These are phyloP conservation scores for Petromus typicus DNA, from an alignment of 2,113 vertebrate genomes.

Conservation along the genomic window DNA sequence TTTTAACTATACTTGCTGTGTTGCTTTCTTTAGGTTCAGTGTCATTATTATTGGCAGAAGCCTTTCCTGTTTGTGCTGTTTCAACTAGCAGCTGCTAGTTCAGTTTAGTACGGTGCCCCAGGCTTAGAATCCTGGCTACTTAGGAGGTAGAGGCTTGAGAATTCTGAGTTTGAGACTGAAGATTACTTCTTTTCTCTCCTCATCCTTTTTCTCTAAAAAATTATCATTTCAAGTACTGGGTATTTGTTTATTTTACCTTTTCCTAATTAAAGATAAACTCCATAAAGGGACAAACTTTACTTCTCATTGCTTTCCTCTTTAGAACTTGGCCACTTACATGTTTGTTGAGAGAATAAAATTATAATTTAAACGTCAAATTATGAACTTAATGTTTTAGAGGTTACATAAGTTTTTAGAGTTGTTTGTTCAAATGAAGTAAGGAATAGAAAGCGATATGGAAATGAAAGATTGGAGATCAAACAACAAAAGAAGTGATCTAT, in stretches of 20 bases:
- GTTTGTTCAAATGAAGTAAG: neutral
- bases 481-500: neutral
- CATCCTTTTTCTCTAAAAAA: neutral
- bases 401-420: neutral
- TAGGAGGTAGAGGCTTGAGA: neutral
- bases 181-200: neutral
- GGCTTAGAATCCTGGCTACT: neutral
- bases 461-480: neutral
- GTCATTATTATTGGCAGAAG: neutral
- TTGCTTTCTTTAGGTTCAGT: neutral
- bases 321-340: neutral
- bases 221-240: neutral
- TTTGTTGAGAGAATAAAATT: neutral
- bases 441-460: neutral
- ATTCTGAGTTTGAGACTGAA: neutral
- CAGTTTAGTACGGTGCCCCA: neutral
- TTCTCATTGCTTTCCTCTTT: constrained; percentile 13
- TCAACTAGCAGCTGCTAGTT: neutral
- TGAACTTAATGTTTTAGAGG: neutral
- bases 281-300: neutral
- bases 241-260: neutral
- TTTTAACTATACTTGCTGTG: neutral
- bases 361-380: constrained; percentile 32
- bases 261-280: neutral
- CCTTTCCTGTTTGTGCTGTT: neutral